Evolutionary conservation across 2,797 vertebrate genomes (phyloP), one percentile per base, ranked within the genome.

Genomic region (Naso thynnoides): DNA sequence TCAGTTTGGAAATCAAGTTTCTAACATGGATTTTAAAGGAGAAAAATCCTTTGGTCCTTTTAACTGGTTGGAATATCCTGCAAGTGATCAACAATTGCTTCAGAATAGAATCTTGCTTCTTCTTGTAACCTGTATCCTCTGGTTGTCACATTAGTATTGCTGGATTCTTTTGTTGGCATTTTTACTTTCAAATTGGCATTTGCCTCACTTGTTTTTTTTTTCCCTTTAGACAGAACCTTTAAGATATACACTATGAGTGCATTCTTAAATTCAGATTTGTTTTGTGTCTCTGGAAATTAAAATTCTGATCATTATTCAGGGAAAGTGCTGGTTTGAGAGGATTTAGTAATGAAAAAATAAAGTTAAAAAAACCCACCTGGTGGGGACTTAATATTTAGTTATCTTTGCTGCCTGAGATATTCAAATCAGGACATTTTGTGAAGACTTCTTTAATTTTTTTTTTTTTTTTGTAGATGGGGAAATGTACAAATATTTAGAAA

Each of bases 271-370:
- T 77, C 76, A 60, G 14, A 53, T 86, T 79, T 52, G 62, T 71
- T 75, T 77, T 63, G 62, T 9, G 53, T 79, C 69, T 71, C 26
- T 69, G 81, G 75, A 74, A 82, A 65, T 79, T 45, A 44, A 76
- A 79, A 65, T n/a, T 31, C 54, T 59, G 27, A 74, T 84, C 52
- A 62, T 80, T 78, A 83, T 85, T 86, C 70, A 52, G 39, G n/a
- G 26, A 61, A 70, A 53, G 50, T 23, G 3, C 5, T 13, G 33
- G 16, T 64, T 70, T 59, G 60, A 72, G 77, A 45, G 72, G 62
- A 80, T 78, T 78, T 65, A 27, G 44, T 66, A 78, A 72, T 70
- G 57, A 44, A 63, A 50, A 72, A 44, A 47, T 41, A 66, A 78
- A 78, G 71, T 62, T 9, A 85, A 84, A 86, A n/a, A n/a, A n/a